These are phyloP conservation scores for Sapayoa aenigma DNA, from an alignment of 2,113 vertebrate species.

Conservation along the genomic window DNA sequence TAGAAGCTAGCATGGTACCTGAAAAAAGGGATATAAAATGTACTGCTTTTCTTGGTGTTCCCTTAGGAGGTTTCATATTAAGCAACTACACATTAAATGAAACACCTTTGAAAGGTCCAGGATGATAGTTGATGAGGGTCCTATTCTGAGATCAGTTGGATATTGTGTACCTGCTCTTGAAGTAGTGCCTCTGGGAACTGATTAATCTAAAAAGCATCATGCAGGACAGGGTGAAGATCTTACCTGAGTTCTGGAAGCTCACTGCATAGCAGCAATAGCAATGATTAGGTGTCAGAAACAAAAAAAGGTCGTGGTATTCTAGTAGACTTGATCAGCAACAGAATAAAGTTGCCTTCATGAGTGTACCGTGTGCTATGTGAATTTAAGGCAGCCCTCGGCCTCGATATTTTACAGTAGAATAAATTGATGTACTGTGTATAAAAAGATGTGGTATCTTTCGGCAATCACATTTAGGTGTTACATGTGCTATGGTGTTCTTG, in stretches of 20 bases:
- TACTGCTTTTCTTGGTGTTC: background rate
- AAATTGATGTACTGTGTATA: background rate
- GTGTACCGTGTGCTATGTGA: accelerated
- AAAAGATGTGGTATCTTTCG: background rate
- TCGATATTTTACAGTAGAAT: background rate
- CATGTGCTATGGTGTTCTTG: background rate
- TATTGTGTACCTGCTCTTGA: background rate
- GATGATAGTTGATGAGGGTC: background rate
- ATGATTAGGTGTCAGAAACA: background rate
- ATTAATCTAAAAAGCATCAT: background rate
- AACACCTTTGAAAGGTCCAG: background rate
- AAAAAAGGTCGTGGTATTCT: accelerated
- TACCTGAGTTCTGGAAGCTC: background rate
- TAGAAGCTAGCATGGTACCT: background rate
- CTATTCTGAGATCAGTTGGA: background rate
- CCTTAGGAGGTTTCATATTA: background rate
- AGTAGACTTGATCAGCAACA: background rate
- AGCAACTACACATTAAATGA: background rate
- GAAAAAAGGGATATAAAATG: background rate
- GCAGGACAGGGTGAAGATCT: background rate
- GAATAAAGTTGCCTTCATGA: background rate
- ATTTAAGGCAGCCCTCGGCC: background rate
- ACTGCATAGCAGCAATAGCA: background rate
- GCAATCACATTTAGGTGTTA: background rate
- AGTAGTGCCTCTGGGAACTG: background rate